phyloP scores from a whole-genome alignment of 2,888 invertebrate genomes.

The Pomacea canaliculata region DNA sequence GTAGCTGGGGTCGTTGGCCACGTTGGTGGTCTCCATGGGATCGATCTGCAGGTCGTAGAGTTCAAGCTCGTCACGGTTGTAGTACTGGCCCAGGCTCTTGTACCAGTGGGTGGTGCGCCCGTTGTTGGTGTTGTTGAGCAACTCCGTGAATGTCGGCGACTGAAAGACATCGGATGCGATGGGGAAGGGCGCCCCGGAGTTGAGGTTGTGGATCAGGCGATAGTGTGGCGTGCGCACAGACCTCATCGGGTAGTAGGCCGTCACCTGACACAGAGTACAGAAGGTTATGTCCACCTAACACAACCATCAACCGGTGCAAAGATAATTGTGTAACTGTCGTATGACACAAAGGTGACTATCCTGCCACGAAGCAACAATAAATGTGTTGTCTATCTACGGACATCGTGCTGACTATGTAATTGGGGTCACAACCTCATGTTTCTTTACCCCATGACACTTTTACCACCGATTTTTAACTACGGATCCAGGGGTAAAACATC shows the following conservation, averaged over 20 bases:
- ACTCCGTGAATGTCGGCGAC: slow-evolving; percentile 77
- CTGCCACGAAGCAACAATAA: no score
- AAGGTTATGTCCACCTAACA: background rate
- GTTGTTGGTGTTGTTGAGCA: background rate
- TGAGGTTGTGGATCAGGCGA: slow-evolving; percentile 92
- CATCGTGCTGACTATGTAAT: no score
- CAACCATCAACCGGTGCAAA: no score
- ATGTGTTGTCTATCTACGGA: no score
- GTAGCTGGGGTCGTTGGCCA: slow-evolving; percentile 73
- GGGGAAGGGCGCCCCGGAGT: slow-evolving; percentile 87
- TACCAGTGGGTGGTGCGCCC: slow-evolving; percentile 77
- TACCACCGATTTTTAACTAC: no score
- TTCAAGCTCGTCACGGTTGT: slow-evolving; percentile 89
- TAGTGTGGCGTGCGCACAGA: slow-evolving; percentile 80
- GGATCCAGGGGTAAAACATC: no score
- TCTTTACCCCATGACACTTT: no score
- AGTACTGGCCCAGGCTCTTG: slow-evolving; percentile 82
- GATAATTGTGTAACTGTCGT: no score
- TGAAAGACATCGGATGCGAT: slow-evolving; percentile 92
- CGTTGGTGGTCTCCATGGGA: slow-evolving; percentile 81
- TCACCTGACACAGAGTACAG: slow-evolving; percentile 70
- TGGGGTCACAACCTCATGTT: no score
- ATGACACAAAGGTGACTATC: no score
- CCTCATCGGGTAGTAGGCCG: slow-evolving; percentile 95
- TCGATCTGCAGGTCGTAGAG: slow-evolving; percentile 84